Percentiles rank a stretch among this genome's conserved stretches.
phyloP scores from a whole-genome alignment of 2,888 invertebrate species.

The Pseudococcus longispinus region DNA sequence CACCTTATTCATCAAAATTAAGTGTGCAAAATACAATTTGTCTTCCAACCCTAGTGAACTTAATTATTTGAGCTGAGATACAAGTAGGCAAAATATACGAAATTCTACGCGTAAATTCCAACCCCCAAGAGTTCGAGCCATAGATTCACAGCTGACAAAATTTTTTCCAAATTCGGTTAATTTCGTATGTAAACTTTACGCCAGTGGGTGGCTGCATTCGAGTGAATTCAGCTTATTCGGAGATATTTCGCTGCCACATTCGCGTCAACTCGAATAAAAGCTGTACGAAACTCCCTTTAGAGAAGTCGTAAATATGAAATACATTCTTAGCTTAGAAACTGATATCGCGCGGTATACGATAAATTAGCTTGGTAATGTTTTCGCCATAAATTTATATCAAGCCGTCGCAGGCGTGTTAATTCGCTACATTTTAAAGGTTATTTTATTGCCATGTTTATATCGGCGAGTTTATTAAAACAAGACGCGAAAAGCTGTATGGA shows the following conservation, averaged over 20 bases:
- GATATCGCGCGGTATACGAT: conserved; percentile 2
- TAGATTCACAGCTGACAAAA: neutral
- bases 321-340: conserved; percentile 28
- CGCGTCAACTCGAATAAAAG: conserved; percentile 5
- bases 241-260: neutral
- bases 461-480: conserved; percentile 34
- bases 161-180: neutral
- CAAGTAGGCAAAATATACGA: neutral
- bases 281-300: neutral
- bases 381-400: conserved; percentile 43
- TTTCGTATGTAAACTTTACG: neutral
- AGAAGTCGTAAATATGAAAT: conserved; percentile 33
- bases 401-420: conserved; percentile 35
- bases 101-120: neutral
- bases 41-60: neutral
- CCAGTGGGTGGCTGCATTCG: neutral
- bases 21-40: neutral
- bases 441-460: conserved; percentile 32
- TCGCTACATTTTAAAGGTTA: conserved; percentile 42
- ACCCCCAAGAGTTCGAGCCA: neutral
- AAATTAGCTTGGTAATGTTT: conserved; percentile 32
- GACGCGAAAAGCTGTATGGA: neutral
- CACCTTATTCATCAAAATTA: neutral
- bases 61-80: neutral
- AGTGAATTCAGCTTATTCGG: neutral